phyloP scores from a whole-genome alignment of 53 echinoderm and acorn worm species.

The Arbacia lixula region DNA sequence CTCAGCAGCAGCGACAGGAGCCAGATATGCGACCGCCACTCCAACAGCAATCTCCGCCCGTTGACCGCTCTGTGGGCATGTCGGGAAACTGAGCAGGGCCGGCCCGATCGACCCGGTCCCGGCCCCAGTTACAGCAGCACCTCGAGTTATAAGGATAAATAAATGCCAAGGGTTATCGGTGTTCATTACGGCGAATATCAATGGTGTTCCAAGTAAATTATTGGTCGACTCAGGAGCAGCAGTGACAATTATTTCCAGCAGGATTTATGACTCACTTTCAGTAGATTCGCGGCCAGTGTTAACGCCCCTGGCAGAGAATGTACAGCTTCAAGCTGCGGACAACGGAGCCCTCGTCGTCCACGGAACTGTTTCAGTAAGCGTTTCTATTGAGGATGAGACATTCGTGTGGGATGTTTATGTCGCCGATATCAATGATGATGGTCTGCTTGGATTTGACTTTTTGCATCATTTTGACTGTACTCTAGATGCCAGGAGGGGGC shows the following conservation, averaged over 20 bases:
- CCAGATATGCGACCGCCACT: background rate
- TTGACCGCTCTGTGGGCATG: background rate
- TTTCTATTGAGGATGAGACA: background rate
- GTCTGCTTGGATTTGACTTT: constrained; percentile 39
- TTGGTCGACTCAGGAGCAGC: constrained; percentile 52
- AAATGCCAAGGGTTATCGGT: background rate
- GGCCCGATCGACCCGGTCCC: constrained; percentile 38
- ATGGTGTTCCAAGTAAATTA: background rate
- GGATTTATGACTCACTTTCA: too few relatives aligned
- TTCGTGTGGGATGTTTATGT: constrained; percentile 15
- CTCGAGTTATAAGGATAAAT: background rate
- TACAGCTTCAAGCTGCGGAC: constrained; percentile 27
- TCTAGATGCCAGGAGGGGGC: constrained; percentile 33
- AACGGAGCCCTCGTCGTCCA: constrained; percentile 7
- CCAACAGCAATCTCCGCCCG: background rate
- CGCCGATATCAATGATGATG: constrained; percentile 40
- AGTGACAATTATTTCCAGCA: constrained; percentile 40
- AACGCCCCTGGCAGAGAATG: background rate
- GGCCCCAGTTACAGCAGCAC: background rate
- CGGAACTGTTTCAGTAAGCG: background rate
- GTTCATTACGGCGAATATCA: background rate
- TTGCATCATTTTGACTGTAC: constrained; percentile 31
- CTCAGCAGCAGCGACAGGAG: background rate
- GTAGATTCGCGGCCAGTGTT: constrained; percentile 17
- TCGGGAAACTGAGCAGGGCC: constrained; percentile 44